Evolutionary conservation across 1,140 invertebrate species (phyloP).

Genomic region (Akabosia matsudoensis): DNA sequence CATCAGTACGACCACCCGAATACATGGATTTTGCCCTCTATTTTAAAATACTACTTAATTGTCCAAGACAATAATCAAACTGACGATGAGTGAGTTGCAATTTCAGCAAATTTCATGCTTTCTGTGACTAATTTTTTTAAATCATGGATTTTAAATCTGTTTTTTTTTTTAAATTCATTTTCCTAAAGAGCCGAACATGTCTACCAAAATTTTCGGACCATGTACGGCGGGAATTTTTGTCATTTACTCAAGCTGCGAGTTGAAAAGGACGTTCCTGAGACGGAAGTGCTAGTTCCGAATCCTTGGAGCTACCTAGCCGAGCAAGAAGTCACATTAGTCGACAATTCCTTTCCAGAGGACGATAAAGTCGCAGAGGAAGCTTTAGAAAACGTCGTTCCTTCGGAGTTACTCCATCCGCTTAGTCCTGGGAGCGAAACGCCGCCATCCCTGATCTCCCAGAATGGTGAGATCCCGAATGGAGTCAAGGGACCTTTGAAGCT

Average conservation of each 20-base stretch:
- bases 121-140: constrained; percentile 13
- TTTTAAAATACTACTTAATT: constrained; percentile 45
- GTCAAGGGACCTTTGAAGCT: background rate
- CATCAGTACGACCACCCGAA: constrained; percentile 43
- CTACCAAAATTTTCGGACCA: constrained; percentile 77
- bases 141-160: constrained; percentile 32
- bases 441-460: constrained; percentile 17
- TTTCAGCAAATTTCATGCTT: background rate
- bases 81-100: constrained; percentile 57
- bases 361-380: constrained; percentile 56
- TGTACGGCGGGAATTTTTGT: constrained; percentile 78
- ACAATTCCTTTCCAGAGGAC: constrained; percentile 50
- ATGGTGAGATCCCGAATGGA: constrained; percentile 16
- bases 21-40: constrained; percentile 41
- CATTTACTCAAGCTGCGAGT: constrained; percentile 86
- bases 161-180: constrained; percentile 34
- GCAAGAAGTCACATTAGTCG: constrained; percentile 29
- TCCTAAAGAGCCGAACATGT: constrained; percentile 70
- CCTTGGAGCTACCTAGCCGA: constrained; percentile 60
- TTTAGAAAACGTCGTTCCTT: constrained; percentile 19
- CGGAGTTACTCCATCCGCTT: constrained; percentile 48
- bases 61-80: constrained; percentile 50
- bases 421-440: constrained; percentile 47
- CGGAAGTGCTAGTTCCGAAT: constrained; percentile 65
- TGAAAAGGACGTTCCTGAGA: constrained; percentile 53